These are phyloP conservation scores for Acrobasis repandana DNA, from an alignment of 2,888 invertebrate genomes.

Conservation along the genomic window DNA sequence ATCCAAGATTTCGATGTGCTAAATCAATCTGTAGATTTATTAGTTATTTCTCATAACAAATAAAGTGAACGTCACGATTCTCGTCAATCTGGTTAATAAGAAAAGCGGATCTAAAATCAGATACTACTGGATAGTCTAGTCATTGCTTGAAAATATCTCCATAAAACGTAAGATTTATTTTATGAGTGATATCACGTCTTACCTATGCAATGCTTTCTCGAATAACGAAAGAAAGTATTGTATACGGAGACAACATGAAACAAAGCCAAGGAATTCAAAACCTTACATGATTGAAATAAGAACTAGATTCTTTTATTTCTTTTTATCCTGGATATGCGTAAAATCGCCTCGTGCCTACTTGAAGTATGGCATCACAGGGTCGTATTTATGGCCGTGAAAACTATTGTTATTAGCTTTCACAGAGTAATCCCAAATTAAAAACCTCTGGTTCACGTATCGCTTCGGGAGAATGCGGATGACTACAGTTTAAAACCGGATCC, in stretches of 20 bases:
- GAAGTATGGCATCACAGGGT: slow-evolving; percentile 38
- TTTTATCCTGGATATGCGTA: slow-evolving; percentile 37
- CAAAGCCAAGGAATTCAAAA: slow-evolving; percentile 10
- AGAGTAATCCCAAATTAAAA: slow-evolving; percentile 31
- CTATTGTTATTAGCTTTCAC: slow-evolving; percentile 49
- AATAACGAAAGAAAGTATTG: slow-evolving; percentile 25
- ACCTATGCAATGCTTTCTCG: slow-evolving; percentile 22
- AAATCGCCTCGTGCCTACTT: slow-evolving; percentile 42
- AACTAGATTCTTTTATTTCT: background rate
- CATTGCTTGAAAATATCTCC: background rate
- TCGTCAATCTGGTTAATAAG: no score
- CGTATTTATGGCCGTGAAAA: slow-evolving; percentile 50
- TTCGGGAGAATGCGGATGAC: no score
- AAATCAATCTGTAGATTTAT: no score
- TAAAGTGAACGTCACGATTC: no score
- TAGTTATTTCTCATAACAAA: no score
- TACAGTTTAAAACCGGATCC: no score
- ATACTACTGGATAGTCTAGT: no score
- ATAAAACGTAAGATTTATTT: background rate
- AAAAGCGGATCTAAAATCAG: no score
- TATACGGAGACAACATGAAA: background rate
- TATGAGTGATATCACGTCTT: slow-evolving; percentile 4
- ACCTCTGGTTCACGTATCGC: background rate
- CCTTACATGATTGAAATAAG: slow-evolving; percentile 10
- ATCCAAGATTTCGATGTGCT: no score